These are phyloP conservation scores for Pachliopta kotzebuea DNA, from an alignment of 2,888 invertebrate species.

Conservation along the genomic window DNA sequence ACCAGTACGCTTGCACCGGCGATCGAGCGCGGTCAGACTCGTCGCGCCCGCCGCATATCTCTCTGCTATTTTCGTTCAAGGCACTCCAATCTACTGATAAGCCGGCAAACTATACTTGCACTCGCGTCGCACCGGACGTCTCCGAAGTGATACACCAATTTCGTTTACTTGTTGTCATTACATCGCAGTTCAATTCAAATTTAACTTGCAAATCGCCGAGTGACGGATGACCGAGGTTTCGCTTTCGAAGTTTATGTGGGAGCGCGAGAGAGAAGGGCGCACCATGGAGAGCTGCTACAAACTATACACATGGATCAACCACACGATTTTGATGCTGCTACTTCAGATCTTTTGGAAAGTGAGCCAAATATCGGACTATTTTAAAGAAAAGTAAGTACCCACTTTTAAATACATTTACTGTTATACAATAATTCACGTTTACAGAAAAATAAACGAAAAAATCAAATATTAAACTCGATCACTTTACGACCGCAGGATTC, in stretches of 20 bases:
- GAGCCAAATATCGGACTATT: constrained; percentile 72
- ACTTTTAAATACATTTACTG: not conserved
- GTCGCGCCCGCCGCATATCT: constrained; percentile 43
- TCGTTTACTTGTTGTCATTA: constrained; percentile 27
- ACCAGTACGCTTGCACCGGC: constrained; percentile 69
- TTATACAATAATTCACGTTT: constrained; percentile 9
- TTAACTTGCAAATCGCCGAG: constrained; percentile 50
- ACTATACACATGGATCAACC: constrained; percentile 73
- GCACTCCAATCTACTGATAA: constrained; percentile 45
- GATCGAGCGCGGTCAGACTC: constrained; percentile 58
- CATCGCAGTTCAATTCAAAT: constrained; percentile 37
- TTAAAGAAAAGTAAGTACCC: constrained; percentile 67
- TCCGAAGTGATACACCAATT: constrained; percentile 30
- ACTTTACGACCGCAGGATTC: too few relatives aligned
- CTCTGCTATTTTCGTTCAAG: constrained; percentile 55
- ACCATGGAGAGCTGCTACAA: constrained; percentile 74
- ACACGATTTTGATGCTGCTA: constrained; percentile 69
- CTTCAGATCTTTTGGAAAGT: constrained; percentile 77
- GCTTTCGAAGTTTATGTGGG: constrained; percentile 63
- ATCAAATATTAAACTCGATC: too few relatives aligned
- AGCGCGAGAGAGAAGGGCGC: constrained; percentile 53
- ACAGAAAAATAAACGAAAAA: not conserved
- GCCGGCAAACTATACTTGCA: constrained; percentile 52
- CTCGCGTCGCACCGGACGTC: constrained; percentile 45
- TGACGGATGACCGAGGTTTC: constrained; percentile 74